Evolutionary conservation across 2,888 invertebrate species (phyloP).

Genomic region (Resseliella maxima): DNA sequence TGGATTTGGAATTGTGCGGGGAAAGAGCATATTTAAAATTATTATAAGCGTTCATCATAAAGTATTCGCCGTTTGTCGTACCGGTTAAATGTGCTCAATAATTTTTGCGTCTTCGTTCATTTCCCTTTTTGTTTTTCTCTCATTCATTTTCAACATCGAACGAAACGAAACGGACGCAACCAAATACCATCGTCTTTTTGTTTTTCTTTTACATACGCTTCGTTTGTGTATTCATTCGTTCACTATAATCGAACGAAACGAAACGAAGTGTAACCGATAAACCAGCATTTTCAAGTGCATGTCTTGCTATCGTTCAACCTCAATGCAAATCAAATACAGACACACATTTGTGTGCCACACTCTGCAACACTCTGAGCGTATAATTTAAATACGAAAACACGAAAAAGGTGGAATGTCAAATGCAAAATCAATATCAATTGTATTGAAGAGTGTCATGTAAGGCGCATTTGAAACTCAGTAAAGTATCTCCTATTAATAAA

Average conservation of each 20-base stretch:
- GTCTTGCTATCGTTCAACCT: background rate
- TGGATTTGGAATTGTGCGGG: no score
- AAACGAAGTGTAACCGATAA: background rate
- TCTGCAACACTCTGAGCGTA: background rate
- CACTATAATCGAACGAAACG: background rate
- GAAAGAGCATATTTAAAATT: constrained; percentile 40
- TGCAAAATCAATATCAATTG: constrained; percentile 33
- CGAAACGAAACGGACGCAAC: no score
- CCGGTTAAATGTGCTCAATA: constrained; percentile 53
- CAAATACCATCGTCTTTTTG: background rate
- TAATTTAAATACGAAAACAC: background rate
- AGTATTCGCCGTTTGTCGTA: constrained; percentile 52
- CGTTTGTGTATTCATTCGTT: background rate
- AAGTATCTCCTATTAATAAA: background rate
- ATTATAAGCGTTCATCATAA: constrained; percentile 54
- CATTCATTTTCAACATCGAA: background rate
- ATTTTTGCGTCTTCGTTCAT: background rate
- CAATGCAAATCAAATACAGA: background rate
- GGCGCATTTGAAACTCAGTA: background rate
- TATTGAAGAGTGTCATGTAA: no score
- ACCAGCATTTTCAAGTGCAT: constrained; percentile 51
- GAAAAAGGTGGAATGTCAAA: constrained; percentile 39
- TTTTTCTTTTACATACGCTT: background rate
- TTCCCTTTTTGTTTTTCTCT: background rate
- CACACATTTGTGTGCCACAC: background rate